Conservation (phyloP, 2,797 vertebrate genomes). For the Enteromius paludinosus region DNA sequence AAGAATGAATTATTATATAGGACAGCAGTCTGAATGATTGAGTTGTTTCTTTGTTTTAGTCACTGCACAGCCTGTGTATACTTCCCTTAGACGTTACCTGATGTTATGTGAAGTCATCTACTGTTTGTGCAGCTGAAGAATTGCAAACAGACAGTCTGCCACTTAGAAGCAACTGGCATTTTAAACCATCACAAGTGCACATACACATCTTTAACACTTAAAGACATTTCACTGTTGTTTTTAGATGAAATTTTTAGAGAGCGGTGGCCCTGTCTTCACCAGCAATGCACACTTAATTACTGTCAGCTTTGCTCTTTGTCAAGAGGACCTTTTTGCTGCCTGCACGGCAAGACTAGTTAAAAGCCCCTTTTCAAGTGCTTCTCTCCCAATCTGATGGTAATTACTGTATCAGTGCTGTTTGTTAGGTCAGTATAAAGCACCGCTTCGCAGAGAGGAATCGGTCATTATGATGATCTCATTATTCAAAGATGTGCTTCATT, state of each 20-base stretch:
- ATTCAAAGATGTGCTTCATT: slow-evolving; percentile 50
- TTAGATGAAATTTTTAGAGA: slow-evolving; percentile 55
- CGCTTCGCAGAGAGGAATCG: slow-evolving; percentile 49
- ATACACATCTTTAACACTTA: slow-evolving; percentile 43
- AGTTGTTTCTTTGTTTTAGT: slow-evolving; percentile 11
- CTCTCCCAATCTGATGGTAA: slow-evolving; percentile 57
- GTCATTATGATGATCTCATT: slow-evolving; percentile 57
- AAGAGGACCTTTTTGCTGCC: slow-evolving; percentile 45
- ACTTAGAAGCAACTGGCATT: slow-evolving; percentile 39
- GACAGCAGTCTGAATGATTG: not conserved
- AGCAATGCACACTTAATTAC: slow-evolving; percentile 60
- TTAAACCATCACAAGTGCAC: slow-evolving; percentile 37
- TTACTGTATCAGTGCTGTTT: slow-evolving; percentile 62
- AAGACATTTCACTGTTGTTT: slow-evolving; percentile 50
- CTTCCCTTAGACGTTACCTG: not conserved
- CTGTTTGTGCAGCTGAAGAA: slow-evolving; percentile 31
- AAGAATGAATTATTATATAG: slow-evolving; percentile 16
- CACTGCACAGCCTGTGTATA: not conserved
- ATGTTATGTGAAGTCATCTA: not conserved
- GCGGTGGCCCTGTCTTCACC: slow-evolving; percentile 48
- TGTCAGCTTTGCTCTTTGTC: slow-evolving; percentile 63
- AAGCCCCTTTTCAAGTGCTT: slow-evolving; percentile 48
- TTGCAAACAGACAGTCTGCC: slow-evolving; percentile 32
- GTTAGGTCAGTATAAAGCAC: slow-evolving; percentile 47
- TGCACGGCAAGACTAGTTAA: slow-evolving; percentile 31